Evolutionary conservation across 1,140 invertebrate genomes (phyloP).

Genomic region (Drosophila kurseongensis): DNA sequence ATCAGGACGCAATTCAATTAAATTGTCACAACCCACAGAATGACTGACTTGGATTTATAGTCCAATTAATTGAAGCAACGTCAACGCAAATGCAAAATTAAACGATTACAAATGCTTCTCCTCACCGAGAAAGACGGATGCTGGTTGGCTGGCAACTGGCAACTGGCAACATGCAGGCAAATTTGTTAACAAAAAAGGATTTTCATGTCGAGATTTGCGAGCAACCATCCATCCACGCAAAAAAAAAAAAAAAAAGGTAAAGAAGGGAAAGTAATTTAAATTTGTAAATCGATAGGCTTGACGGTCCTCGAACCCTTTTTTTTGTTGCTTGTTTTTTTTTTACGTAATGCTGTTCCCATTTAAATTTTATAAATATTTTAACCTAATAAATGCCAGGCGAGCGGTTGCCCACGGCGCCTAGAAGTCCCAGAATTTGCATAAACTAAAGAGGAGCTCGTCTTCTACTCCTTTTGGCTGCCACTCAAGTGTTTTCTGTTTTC

Average conservation of each 20-base stretch:
- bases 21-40: constrained; percentile 37
- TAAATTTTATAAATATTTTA: constrained; percentile 79
- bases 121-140: constrained; percentile 1
- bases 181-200: constrained; percentile 66
- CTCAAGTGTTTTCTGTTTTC: constrained; percentile 44
- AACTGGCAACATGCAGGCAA: constrained; percentile 24
- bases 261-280: constrained; percentile 72
- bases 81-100: constrained; percentile 64
- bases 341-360: constrained; percentile 36
- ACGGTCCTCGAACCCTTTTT: constrained; percentile 17
- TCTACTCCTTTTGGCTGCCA: constrained; percentile 25
- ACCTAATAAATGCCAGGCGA: constrained; percentile 68
- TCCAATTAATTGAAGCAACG: constrained; percentile 60
- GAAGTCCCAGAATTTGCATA: constrained; percentile 64
- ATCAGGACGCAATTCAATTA: constrained; percentile 29
- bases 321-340: background rate
- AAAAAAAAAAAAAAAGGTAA: constrained; percentile 10
- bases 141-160: constrained; percentile 16
- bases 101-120: constrained; percentile 63
- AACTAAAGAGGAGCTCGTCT: constrained; percentile 40
- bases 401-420: constrained; percentile 54
- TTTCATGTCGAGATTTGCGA: constrained; percentile 54
- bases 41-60: constrained; percentile 55
- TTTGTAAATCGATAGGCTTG: constrained; percentile 65
- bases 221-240: constrained; percentile 5